Evolutionary conservation across 2,113 vertebrate species (phyloP), one percentile per base, ranked within the genome.

Genomic region (Eulacestoma nigropectus): DNA sequence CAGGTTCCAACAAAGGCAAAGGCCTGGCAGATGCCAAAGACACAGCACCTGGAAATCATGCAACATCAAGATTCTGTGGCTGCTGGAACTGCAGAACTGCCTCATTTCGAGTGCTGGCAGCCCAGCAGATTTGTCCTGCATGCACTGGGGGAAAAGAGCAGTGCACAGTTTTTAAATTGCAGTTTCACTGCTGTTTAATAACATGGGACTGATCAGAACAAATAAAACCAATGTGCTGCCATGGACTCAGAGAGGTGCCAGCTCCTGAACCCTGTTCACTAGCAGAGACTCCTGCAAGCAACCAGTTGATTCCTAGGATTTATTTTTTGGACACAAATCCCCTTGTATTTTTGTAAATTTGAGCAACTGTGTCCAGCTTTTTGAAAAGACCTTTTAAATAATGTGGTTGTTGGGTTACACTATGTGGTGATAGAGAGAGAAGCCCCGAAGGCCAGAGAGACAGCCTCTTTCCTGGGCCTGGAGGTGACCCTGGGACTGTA

Each of bases 151-250:
- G 52, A n/a, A 90, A 82, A 92, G 62, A 53, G 68, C 42, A 90
- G 75, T 8, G 39, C 56, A 85, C 70, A 63, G 15, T 55, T 88
- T 75, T 92, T 41, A 57, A 88, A 67, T 53, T 88, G 53, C 75
- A 23, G 47, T 32, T 75, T 85, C 73, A 67, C 27, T 88, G 56
- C 47, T 67, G 44, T 32, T 44, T 50, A 67, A 78, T 72, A 75
- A 59, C 57, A 2, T 3, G 1, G 64, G 32, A n/a, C 22, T 50
- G 70, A 96, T 37, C 11, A 39, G 62, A 75, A 55, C 32, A 85
- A 46, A 72, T 41, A 7, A 93, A 92, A 68, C 16, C 4, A 1
- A 16, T 0, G 0, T 41, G 11, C 12, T 69, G 37, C 55, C 12
- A 6, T 11, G 52, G 16, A 30, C 30, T 52, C 25, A 4, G 5